Percentiles rank a stretch among this genome's conserved stretches.
phyloP scores from a whole-genome alignment of 2,888 invertebrate genomes.

The Caenorhabditis sinica region DNA sequence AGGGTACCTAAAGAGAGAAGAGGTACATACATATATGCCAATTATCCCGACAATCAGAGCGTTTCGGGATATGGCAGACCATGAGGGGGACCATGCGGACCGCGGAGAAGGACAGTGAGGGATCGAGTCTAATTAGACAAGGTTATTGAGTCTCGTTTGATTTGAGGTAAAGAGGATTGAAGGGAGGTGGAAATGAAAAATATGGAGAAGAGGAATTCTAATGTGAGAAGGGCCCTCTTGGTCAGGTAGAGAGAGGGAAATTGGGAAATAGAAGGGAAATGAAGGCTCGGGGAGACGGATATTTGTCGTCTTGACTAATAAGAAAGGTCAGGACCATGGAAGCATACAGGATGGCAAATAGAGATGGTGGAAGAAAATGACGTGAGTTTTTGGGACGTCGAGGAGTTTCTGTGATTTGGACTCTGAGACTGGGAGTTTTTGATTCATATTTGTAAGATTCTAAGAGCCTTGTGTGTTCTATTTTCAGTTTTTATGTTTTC shows the following conservation, averaged over 20 bases:
- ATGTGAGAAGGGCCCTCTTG: no score
- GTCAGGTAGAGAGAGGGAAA: background rate
- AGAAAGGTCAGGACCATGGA: conserved; percentile 4
- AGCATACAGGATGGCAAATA: background rate
- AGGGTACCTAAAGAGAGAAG: background rate
- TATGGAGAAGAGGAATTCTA: no score
- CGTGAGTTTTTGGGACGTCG: background rate
- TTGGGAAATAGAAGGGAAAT: conserved; percentile 7
- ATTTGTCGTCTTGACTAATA: conserved; percentile 5
- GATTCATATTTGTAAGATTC: no score
- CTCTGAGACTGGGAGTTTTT: background rate
- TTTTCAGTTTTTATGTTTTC: no score
- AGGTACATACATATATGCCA: conserved; percentile 50
- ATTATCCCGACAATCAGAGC: conserved; percentile 62
- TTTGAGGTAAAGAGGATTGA: conserved; percentile 34
- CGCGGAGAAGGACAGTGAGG: background rate
- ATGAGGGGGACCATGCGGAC: background rate
- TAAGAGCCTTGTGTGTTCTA: no score
- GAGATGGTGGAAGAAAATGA: background rate
- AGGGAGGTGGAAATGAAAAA: conserved; percentile 1
- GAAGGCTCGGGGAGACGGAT: background rate
- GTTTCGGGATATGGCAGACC: conserved; percentile 60
- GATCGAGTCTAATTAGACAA: conserved; percentile 56
- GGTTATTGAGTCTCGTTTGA: conserved; percentile 40
- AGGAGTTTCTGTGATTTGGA: background rate